Conservation (phyloP, 2,888 invertebrate genomes). For the Scaptomyza tumidula region DNA sequence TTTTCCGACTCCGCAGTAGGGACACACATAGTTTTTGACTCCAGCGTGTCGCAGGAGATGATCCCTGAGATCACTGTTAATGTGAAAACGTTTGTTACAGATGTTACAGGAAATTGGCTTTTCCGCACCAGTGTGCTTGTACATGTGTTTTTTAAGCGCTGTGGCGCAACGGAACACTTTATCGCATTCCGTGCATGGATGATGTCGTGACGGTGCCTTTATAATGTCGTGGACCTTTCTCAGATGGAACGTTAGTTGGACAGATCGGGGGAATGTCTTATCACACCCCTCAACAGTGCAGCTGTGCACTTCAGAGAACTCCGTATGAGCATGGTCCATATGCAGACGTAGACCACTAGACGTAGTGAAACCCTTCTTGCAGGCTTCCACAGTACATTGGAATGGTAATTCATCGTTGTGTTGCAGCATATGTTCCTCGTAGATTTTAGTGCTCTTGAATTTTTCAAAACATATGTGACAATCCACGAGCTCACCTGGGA, state of each 20-base stretch:
- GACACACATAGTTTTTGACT: slow-evolving; percentile 83
- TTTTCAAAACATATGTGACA: slow-evolving; percentile 81
- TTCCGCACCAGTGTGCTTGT: slow-evolving; percentile 82
- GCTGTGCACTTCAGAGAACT: slow-evolving; percentile 68
- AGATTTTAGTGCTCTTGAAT: slow-evolving; percentile 74
- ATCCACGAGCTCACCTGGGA: slow-evolving; percentile 63
- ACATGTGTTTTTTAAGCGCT: slow-evolving; percentile 82
- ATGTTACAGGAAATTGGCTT: slow-evolving; percentile 81
- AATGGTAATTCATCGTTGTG: slow-evolving; percentile 80
- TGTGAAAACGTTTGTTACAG: slow-evolving; percentile 81
- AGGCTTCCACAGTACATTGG: slow-evolving; percentile 76
- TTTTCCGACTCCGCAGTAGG: slow-evolving; percentile 82
- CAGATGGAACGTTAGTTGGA: slow-evolving; percentile 77
- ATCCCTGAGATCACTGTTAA: slow-evolving; percentile 81
- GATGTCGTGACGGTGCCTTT: slow-evolving; percentile 63
- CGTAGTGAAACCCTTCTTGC: slow-evolving; percentile 79
- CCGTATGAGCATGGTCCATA: slow-evolving; percentile 78
- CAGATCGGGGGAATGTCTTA: slow-evolving; percentile 72
- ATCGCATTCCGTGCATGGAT: slow-evolving; percentile 81
- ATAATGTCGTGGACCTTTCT: slow-evolving; percentile 71
- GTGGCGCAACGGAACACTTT: slow-evolving; percentile 82
- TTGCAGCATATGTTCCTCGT: slow-evolving; percentile 81
- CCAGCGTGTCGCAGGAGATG: slow-evolving; percentile 82
- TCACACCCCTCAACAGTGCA: slow-evolving; percentile 79
- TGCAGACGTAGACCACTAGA: slow-evolving; percentile 75